phyloP scores from a whole-genome alignment of 2,888 invertebrate species.

The Frankliniella intonsa region DNA sequence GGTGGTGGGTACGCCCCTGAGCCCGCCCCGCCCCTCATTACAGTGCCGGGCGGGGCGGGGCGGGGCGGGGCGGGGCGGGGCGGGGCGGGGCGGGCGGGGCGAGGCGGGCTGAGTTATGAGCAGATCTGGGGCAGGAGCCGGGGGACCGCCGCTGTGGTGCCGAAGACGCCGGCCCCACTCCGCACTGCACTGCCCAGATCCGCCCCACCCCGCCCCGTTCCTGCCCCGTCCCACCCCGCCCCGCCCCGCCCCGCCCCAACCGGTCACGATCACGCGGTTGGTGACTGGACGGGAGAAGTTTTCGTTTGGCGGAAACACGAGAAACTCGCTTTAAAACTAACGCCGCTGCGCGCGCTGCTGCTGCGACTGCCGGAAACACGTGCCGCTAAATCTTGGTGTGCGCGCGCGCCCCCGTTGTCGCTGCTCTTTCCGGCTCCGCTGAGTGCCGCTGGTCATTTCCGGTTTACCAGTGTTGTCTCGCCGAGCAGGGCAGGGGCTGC shows the following conservation, averaged over 20 bases:
- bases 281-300: no score
- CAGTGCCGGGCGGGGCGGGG: not conserved
- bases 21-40: not conserved
- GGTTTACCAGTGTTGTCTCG: constrained; percentile 4
- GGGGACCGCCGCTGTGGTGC: not conserved
- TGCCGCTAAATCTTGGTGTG: not conserved
- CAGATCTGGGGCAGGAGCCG: not conserved
- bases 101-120: not conserved
- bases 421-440: no score
- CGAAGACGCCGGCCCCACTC: no score
- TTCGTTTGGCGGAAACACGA: no score
- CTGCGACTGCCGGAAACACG: not conserved
- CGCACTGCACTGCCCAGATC: no score
- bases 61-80: not conserved
- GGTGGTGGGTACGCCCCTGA: not conserved
- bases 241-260: no score
- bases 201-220: no score
- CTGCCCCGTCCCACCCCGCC: no score
- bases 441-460: constrained; percentile 5
- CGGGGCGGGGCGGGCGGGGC: not conserved
- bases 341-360: not conserved
- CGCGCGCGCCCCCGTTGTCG: no score
- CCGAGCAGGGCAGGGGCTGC: not conserved
- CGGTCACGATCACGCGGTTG: no score
- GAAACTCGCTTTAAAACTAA: no score